Evolutionary conservation across 2,888 invertebrate species (phyloP).

Genomic region (Rhimphoctona megacephalus): DNA sequence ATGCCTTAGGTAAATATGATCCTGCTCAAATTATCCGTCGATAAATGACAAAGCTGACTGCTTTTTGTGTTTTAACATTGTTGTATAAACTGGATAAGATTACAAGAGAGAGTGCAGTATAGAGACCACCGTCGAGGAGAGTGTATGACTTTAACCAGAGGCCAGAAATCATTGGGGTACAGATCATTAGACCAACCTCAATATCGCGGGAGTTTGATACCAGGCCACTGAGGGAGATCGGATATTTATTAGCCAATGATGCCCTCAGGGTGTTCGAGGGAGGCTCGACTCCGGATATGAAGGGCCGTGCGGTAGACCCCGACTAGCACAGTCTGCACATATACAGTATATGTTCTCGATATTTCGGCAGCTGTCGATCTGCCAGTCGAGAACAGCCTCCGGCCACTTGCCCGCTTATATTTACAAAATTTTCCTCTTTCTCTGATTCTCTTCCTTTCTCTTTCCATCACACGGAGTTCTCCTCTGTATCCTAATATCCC

Average conservation of each 20-base stretch:
- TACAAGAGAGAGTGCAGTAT: background rate
- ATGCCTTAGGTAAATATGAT: background rate
- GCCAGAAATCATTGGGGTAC: conserved; percentile 39
- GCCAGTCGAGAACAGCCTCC: conserved; percentile 46
- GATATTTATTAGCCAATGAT: conserved; percentile 73
- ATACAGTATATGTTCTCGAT: conserved; percentile 49
- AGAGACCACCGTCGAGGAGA: background rate
- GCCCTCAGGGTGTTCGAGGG: conserved; percentile 72
- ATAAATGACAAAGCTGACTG: background rate
- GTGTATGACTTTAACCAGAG: conserved; percentile 46
- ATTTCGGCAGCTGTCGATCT: conserved; percentile 63
- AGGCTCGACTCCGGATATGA: conserved; percentile 78
- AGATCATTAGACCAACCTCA: conserved; percentile 55
- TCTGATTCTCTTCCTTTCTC: conserved; percentile 6
- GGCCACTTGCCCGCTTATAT: conserved; percentile 46
- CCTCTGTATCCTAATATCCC: background rate
- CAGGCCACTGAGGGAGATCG: conserved; percentile 60
- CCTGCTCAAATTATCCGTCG: background rate
- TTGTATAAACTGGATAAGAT: background rate
- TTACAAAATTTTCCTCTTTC: conserved; percentile 48
- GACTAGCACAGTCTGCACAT: conserved; percentile 31
- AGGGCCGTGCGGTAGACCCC: conserved; percentile 67
- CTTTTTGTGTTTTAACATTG: conserved; percentile 9
- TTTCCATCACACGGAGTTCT: background rate
- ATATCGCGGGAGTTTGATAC: conserved; percentile 53